Percentiles rank a stretch among this genome's conserved stretches.
Conservation (phyloP, 2,113 vertebrate species). For the Macaca fascicularis region T2T-MFA8v1.1 NC_088378.1:153738501-153739000, state of each 20-base stretch:
- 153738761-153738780: background rate
- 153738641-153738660: background rate
- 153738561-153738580: background rate
- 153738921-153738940: background rate
- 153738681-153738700: background rate
- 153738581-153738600: background rate
- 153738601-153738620: background rate
- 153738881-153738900: background rate
- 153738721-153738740: background rate
- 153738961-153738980: background rate
- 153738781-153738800: background rate
- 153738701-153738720: background rate
- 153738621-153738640: background rate
- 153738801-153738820: background rate
- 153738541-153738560: background rate
- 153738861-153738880: background rate
- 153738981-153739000: background rate
- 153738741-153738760: background rate
- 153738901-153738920: background rate
- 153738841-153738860: background rate
- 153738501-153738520: background rate
- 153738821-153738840: background rate
- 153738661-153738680: background rate
- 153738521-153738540: background rate
- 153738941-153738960: background rate